Conservation (phyloP, 1,140 invertebrate species). For the Pseudomyrmex sp. region DNA sequence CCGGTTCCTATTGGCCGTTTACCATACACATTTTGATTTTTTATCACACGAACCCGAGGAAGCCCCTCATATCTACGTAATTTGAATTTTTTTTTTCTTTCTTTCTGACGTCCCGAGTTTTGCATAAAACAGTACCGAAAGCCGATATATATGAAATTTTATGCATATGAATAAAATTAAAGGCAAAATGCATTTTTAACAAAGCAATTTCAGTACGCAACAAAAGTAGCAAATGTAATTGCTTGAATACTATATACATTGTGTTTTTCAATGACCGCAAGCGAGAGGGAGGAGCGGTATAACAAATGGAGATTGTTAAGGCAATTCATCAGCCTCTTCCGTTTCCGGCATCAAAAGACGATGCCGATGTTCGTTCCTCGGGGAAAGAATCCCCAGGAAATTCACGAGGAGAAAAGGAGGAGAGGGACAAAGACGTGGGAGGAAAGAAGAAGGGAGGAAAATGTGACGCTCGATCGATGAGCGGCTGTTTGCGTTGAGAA, state of each 20-base stretch:
- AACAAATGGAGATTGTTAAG: constrained; percentile 52
- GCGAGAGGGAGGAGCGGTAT: not conserved
- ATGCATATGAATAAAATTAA: constrained; percentile 45
- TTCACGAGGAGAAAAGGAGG: constrained; percentile 10
- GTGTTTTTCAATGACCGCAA: constrained; percentile 44
- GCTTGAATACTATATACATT: constrained; percentile 12
- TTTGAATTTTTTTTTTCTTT: too few species aligned
- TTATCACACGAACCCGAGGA: too few species aligned
- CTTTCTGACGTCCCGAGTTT: not conserved
- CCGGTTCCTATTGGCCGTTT: too few species aligned
- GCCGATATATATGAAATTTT: constrained; percentile 10
- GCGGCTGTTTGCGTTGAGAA: constrained; percentile 48
- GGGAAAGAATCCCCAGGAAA: constrained; percentile 21
- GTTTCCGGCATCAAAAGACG: constrained; percentile 57
- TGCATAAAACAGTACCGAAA: not conserved
- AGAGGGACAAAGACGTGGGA: not conserved
- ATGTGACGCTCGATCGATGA: constrained; percentile 36
- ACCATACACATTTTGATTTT: too few species aligned
- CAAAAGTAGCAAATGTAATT: constrained; percentile 49
- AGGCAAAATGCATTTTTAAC: constrained; percentile 35
- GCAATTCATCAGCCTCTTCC: constrained; percentile 30
- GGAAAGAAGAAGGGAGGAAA: not conserved
- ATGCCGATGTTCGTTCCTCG: constrained; percentile 50
- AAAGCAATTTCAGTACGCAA: constrained; percentile 13
- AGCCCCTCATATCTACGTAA: too few species aligned